A percentile compares a stretch with the other conserved stretches of the same genome.
phyloP scores from a whole-genome alignment of 1,140 invertebrate species.

The Spodoptera frugiperda region DNA sequence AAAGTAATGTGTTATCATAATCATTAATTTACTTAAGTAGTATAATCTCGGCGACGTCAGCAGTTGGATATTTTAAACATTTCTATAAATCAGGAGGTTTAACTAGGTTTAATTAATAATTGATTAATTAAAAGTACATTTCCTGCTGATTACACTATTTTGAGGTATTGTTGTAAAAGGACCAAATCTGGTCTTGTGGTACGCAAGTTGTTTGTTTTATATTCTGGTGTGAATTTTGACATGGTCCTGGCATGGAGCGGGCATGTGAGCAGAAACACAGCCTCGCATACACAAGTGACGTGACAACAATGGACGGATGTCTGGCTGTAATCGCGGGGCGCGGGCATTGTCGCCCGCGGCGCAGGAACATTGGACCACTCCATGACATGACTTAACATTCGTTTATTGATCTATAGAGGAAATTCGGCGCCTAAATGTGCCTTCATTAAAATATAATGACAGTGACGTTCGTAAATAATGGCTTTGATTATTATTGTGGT shows the following conservation, averaged over 20 bases:
- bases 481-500: neutral
- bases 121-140: no score
- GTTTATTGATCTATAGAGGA: conserved; percentile 28
- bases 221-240: conserved; percentile 9
- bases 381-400: neutral
- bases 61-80: no score
- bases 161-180: no score
- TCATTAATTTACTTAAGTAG: no score
- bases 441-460: conserved; percentile 18
- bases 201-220: neutral
- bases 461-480: conserved; percentile 4
- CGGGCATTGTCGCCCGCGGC: conserved; percentile 31
- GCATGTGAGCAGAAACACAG: conserved; percentile 15
- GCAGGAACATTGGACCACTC: neutral
- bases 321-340: conserved; percentile 39
- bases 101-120: no score
- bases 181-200: neutral
- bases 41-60: no score
- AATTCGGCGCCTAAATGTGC: conserved; percentile 38
- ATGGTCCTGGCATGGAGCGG: neutral
- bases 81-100: no score
- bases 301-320: conserved; percentile 59
- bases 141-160: no score
- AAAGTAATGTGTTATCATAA: no score
- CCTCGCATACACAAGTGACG: conserved; percentile 35